Evolutionary conservation across 2,888 invertebrate genomes (phyloP), one percentile per base, ranked within the genome.

Genomic region (Hoplodrina ambigua): DNA sequence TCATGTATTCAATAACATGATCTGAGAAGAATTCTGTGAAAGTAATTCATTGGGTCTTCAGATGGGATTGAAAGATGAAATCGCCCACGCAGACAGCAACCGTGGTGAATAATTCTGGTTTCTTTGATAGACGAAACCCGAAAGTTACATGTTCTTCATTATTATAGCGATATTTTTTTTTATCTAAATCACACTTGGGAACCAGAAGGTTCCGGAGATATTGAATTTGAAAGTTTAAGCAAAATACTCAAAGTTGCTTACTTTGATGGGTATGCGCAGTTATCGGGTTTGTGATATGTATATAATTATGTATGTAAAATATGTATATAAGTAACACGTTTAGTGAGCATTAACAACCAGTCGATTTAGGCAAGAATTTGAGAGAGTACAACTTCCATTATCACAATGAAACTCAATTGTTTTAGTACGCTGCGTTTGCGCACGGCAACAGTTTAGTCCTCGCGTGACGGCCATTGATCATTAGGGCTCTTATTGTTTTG

Each of bases 351-450:
- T 17, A 25, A 10, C 15, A 20, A 20, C 0, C 46, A 54, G 44
- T 55, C 17, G 20, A 71, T 58, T 44, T 17, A 60, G 5, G 1
- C 11, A 49, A 46, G 13, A 76, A 41, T 60, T 66, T 20, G 41
- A 55, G n/a, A 19, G 54, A 57, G 53, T 60, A 58, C 56, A 46
- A 46, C 77, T 62, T 58, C 49, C 41, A 86, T 84, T 81, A 76
- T 70, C 62, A 83, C 79, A 77, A 77, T 69, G 54, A 76, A 77
- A 74, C 71, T 84, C 80, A 87, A 87, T 86, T 86, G 85, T 81
- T 82, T 78, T 69, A 80, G 83, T 71, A 75, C 70, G 75, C 66
- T 72, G 78, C 81, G 83, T 76, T 69, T 67, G 75, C 76, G 79
- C 75, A 73, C 41, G 20, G 49, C 53, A 33, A 58, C 17, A 33